phyloP scores from a whole-genome alignment of 1,140 invertebrate species.

The Solenopsis invicta region DNA sequence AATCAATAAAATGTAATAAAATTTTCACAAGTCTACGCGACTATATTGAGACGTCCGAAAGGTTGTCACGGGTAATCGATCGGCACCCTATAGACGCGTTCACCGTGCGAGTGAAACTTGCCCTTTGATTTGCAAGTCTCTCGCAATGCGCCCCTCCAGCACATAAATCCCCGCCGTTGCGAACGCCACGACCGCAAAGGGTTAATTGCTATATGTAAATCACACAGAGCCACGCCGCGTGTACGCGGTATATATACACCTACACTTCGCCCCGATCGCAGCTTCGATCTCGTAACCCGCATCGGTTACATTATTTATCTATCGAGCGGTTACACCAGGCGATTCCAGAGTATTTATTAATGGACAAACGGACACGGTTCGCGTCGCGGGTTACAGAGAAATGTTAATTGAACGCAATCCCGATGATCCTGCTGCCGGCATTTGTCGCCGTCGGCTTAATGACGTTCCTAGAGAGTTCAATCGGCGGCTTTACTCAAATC shows the following conservation, averaged over 20 bases:
- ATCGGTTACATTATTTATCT: constrained; percentile 63
- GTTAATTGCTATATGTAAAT: constrained; percentile 63
- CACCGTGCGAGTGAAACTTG: constrained; percentile 4
- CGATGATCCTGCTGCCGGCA: background rate
- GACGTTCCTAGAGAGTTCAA: constrained; percentile 27
- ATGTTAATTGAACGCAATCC: constrained; percentile 53
- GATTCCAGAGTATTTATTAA: constrained; percentile 56
- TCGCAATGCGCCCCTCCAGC: constrained; percentile 36
- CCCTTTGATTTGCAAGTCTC: constrained; percentile 60
- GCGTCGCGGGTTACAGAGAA: constrained; percentile 30
- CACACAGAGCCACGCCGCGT: constrained; percentile 34
- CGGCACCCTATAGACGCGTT: background rate
- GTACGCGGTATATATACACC: constrained; percentile 13
- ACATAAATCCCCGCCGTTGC: constrained; percentile 43
- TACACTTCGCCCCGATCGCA: background rate
- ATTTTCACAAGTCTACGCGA: background rate
- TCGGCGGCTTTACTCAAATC: constrained; percentile 44
- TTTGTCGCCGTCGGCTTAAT: constrained; percentile 63
- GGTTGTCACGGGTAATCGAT: constrained; percentile 40
- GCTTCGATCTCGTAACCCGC: constrained; percentile 42
- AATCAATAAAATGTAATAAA: background rate
- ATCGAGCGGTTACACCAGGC: constrained; percentile 13
- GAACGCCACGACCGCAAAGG: constrained; percentile 50
- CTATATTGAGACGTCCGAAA: constrained; percentile 20
- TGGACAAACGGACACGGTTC: constrained; percentile 38